Conservation (phyloP, 2,888 invertebrate genomes). For the Drosophila mettleri region DNA sequence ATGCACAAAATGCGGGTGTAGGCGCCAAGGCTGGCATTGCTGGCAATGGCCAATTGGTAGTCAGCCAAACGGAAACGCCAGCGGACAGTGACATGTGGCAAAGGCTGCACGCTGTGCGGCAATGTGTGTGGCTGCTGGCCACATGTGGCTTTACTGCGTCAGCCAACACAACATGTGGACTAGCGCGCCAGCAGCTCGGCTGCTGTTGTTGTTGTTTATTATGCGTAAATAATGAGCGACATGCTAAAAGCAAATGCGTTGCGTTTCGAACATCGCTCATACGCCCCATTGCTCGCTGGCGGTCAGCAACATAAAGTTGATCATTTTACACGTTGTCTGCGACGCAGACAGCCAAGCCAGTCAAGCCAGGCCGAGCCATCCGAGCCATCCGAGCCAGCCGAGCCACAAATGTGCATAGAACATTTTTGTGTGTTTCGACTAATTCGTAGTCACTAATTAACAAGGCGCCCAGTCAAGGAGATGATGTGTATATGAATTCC, state of each 20-base stretch:
- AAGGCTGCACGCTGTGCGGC: constrained; percentile 45
- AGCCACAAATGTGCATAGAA: constrained; percentile 29
- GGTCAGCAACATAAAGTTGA: constrained; percentile 55
- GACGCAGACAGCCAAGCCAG: constrained; percentile 1
- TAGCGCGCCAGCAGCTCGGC: neutral
- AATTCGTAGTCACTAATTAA: constrained; percentile 56
- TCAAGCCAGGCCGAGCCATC: too few species aligned
- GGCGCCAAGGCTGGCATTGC: neutral
- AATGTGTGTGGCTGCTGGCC: constrained; percentile 48
- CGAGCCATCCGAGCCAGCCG: too few species aligned
- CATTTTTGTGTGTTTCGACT: neutral
- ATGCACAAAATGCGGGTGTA: constrained; percentile 21
- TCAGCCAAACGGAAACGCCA: constrained; percentile 46
- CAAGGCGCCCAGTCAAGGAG: constrained; percentile 57
- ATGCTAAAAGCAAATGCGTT: constrained; percentile 60
- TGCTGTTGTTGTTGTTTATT: constrained; percentile 49
- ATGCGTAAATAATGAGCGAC: constrained; percentile 68
- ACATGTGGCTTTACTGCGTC: constrained; percentile 20
- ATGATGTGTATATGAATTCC: constrained; percentile 22
- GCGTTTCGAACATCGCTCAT: constrained; percentile 50
- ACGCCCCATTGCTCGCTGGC: constrained; percentile 52
- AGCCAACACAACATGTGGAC: constrained; percentile 2
- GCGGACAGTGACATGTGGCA: constrained; percentile 36
- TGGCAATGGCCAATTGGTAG: constrained; percentile 11
- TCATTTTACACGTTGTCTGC: constrained; percentile 38